phyloP scores from a whole-genome alignment of 2,888 invertebrate genomes.

The Heliconius aoede region DNA sequence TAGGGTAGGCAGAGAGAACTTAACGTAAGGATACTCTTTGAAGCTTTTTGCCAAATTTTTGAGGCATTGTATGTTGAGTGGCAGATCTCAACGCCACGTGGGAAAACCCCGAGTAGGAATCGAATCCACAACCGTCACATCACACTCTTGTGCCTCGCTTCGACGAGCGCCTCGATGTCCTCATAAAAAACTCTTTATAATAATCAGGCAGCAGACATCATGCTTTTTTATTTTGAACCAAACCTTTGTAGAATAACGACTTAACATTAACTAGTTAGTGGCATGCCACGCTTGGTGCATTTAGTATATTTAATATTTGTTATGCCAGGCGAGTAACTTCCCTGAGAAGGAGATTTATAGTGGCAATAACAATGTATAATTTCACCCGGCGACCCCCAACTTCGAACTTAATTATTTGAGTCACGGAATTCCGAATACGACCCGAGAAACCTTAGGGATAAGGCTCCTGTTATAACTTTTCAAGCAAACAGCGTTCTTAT shows the following conservation, averaged over 20 bases:
- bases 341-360: slow-evolving; percentile 79
- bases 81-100: too few relatives aligned
- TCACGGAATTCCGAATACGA: slow-evolving; percentile 80
- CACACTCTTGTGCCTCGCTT: too few relatives aligned
- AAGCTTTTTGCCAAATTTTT: too few relatives aligned
- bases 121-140: too few relatives aligned
- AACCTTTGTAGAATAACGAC: not conserved
- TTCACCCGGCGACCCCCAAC: slow-evolving; percentile 73
- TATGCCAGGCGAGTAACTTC: slow-evolving; percentile 72
- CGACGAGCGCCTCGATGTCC: too few relatives aligned
- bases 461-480: slow-evolving; percentile 72
- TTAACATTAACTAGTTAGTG: slow-evolving; percentile 35
- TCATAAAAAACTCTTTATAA: not conserved
- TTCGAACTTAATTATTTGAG: slow-evolving; percentile 81
- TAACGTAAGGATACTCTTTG: too few relatives aligned
- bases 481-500: slow-evolving; percentile 63
- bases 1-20: too few relatives aligned
- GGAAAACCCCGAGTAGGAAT: too few relatives aligned
- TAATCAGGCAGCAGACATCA: not conserved
- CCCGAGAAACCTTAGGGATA: slow-evolving; percentile 76
- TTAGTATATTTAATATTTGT: slow-evolving; percentile 54
- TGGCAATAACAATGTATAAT: slow-evolving; percentile 81
- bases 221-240: not conserved
- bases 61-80: too few relatives aligned
- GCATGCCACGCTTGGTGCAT: slow-evolving; percentile 36